Evolutionary conservation across 2,797 vertebrate genomes (phyloP).

Genomic region (Denticeps clupeoides): DNA sequence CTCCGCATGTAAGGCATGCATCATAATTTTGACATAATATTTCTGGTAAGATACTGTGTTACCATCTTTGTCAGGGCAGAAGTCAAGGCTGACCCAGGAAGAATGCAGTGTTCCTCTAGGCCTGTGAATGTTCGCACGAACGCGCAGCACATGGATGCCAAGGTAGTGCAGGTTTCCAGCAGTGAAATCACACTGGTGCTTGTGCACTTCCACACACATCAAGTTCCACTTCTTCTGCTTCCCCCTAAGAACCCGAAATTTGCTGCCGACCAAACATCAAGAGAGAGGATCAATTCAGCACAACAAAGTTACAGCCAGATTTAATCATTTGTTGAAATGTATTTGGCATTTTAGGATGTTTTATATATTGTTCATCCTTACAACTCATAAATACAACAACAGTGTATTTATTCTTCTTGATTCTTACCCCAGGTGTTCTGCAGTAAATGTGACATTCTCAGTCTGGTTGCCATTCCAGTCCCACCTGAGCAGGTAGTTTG

Average conservation of each 20-base stretch:
- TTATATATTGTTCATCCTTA: no score
- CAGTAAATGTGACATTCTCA: slow-evolving; percentile 37
- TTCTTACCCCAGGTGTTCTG: slow-evolving; percentile 43
- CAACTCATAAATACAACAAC: no score
- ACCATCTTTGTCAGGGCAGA: neutral
- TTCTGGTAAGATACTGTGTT: no score
- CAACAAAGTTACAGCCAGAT: no score
- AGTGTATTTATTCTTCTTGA: neutral
- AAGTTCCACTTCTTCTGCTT: neutral
- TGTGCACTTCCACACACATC: neutral
- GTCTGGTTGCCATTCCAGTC: slow-evolving; percentile 19
- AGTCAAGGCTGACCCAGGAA: neutral
- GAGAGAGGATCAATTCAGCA: no score
- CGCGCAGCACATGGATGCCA: neutral
- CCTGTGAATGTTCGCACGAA: neutral
- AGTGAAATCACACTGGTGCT: neutral
- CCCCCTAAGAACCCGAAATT: neutral
- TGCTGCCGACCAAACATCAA: neutral
- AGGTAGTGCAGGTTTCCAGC: neutral
- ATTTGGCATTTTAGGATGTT: no score
- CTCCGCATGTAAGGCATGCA: no score
- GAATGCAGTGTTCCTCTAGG: neutral
- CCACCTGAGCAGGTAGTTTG: slow-evolving; percentile 47
- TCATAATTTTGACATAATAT: no score
- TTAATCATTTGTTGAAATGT: no score